Evolutionary conservation across 2,113 vertebrate species (phyloP), one percentile per base, ranked within the genome.

Genomic region (Podarcis muralis): DNA sequence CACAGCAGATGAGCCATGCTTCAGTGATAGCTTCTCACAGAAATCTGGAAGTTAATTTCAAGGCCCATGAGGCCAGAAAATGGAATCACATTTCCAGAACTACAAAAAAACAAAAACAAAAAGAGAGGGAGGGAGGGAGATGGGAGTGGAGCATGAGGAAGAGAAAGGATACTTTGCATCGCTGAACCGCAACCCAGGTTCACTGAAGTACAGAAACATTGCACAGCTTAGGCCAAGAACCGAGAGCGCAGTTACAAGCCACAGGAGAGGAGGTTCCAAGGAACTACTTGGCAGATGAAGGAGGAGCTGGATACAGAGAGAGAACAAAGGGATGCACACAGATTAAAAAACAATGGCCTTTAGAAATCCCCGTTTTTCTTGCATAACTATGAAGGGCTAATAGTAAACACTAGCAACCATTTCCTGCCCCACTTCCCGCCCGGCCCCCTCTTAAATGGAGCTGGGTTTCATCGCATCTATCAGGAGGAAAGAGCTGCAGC

Each of bases 401-500:
- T 12, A 20, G 65, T 32, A 57, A 22, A 6, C 37, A 90, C 22
- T 32, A 87, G 71, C 8, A 27, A 79, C 87, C 79, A 30, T 75
- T 94, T 77, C 22, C 62, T 92, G 43, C 18, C 20, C n/a, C 78
- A 89, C 92, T 93, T 90, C 88, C 48, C 11, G 9, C 48, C 48
- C 48, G 9, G 2, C 9, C 48, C 48, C 11, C 48, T 27, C 48
- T 75, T 59, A 74, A 62, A 37, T 88, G 62, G 77, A 69, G 5
- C 81, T 87, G 79, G 5, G 88, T 92, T 93, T 88, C 79, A 91
- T 82, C 37, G 32, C 83, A 32, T 88, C 92, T 89, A 92, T 93
- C 88, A 86, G 89, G 90, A 89, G 89, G 77, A 93, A 93, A 92
- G 91, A 84, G 84, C 87, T 85, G 68, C 27, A 84, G 84, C 78